Evolutionary conservation across 2,888 invertebrate genomes (phyloP), one percentile per base, ranked within the genome.

Genomic region (Cataglyphis altisquamis): DNA sequence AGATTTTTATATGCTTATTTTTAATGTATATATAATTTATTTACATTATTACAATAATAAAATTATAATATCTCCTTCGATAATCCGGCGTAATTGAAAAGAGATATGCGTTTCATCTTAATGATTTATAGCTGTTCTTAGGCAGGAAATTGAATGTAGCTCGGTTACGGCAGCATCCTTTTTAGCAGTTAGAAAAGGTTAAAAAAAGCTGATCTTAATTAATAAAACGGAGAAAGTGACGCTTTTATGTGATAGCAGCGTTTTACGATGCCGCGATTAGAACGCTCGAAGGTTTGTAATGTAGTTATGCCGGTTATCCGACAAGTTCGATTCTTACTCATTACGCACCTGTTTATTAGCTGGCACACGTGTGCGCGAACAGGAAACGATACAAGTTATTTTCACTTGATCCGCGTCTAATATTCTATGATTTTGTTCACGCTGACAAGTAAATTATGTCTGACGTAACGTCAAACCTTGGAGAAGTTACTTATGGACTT

Each of bases 201-300:
- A 78, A 78, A 48, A 25, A 25, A 52, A 29, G 48, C 39, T 45
- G 70, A 29, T 64, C 55, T 52, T 52, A 72, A 57, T 82, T 68
- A 80, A 78, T 29, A 70, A 78, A 64, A 81, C 82, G 88, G 89
- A 89, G 89, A 89, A 89, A 89, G 89, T 84, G 84, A 83, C 77
- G 74, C 10, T 75, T 52, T 52, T 67, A 83, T 84, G 39, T 82
- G 70, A 62, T 32, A 74, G 64, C 72, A 64, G 36, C 52, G 45
- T 74, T 88, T 88, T 86, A 85, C 36, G 21, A 25, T 66, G 41
- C 52, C 41, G n/a, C 45, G 63, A 84, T 72, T 74, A 82, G 67
- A 82, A 66, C 25, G 74, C 68, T 81, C 72, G 52, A 83, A 55
- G 70, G 39, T 78, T 57, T 18, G 18, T 18, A 45, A 12, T n/a